phyloP scores from a whole-genome alignment of 2,888 invertebrate species.

The Lordiphosa fenestrarum region DNA sequence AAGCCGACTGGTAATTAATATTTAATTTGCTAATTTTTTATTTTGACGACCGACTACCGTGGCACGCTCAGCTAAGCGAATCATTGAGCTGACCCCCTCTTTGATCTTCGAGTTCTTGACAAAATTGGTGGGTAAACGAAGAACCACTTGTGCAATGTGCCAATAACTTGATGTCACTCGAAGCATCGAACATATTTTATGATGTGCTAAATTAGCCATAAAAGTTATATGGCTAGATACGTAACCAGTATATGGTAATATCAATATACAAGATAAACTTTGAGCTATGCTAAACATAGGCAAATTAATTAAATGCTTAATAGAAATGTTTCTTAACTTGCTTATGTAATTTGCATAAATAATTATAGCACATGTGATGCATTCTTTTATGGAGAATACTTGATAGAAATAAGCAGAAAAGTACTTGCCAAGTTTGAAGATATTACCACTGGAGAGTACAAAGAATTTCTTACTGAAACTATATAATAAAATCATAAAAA shows the following conservation, averaged over 20 bases:
- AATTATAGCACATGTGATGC: too few species aligned
- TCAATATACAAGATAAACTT: not conserved
- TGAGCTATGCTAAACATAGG: not conserved
- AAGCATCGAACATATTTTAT: conserved; percentile 41
- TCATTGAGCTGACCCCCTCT: conserved; percentile 42
- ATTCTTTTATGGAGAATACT: too few species aligned
- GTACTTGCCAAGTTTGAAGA: too few species aligned
- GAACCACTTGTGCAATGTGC: conserved; percentile 27
- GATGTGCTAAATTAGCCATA: conserved; percentile 68
- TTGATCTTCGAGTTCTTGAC: conserved; percentile 44
- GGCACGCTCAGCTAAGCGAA: conserved; percentile 37
- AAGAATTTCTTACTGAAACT: too few species aligned
- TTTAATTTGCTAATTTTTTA: conserved; percentile 57
- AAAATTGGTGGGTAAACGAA: conserved; percentile 47
- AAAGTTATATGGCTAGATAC: conserved; percentile 22
- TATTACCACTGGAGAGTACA: too few species aligned
- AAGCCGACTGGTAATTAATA: conserved; percentile 56
- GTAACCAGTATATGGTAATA: conserved; percentile 5
- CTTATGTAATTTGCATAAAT: too few species aligned
- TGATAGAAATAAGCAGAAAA: too few species aligned
- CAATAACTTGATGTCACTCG: conserved; percentile 1
- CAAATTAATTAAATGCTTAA: not conserved
- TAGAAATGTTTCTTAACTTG: not conserved
- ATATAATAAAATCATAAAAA: too few species aligned
- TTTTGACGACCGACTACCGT: conserved; percentile 60